These are phyloP conservation scores for Cryptoprocta ferox DNA, from an alignment of 2,797 vertebrate genomes.

Conservation along the genomic window DNA sequence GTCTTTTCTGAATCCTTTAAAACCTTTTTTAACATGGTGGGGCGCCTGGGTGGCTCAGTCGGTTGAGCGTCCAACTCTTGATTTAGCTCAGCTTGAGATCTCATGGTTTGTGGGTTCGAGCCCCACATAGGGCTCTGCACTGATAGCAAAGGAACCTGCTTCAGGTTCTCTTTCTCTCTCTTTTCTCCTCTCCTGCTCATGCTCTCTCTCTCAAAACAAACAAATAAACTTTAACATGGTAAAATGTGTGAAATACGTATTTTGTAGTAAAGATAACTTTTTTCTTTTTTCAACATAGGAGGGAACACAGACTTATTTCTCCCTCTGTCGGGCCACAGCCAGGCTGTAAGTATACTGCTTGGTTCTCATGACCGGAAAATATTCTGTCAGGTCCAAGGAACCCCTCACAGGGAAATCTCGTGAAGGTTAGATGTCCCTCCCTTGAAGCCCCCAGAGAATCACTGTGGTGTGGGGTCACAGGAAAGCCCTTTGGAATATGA, in stretches of 20 bases:
- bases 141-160: too few relatives aligned
- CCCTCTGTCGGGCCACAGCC: not conserved
- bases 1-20: not conserved
- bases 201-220: not conserved
- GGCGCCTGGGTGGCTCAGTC: too few relatives aligned
- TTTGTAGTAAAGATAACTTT: not conserved
- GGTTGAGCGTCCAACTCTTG: too few relatives aligned
- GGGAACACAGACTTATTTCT: not conserved
- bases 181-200: too few relatives aligned
- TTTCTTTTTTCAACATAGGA: not conserved
- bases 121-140: too few relatives aligned
- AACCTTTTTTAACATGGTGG: not conserved
- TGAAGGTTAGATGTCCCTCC: not conserved
- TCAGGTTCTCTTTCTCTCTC: too few relatives aligned
- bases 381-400: not conserved
- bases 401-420: not conserved
- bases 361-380: not conserved
- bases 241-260: not conserved
- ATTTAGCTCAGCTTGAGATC: too few relatives aligned
- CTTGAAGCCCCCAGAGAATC: accelerated
- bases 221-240: not conserved
- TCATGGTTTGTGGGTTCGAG: too few relatives aligned
- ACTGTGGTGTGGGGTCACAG: not conserved
- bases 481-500: not conserved
- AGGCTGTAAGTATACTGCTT: not conserved